Evolutionary conservation across 2,113 vertebrate species (phyloP).

Genomic region (Otus sunia): DNA sequence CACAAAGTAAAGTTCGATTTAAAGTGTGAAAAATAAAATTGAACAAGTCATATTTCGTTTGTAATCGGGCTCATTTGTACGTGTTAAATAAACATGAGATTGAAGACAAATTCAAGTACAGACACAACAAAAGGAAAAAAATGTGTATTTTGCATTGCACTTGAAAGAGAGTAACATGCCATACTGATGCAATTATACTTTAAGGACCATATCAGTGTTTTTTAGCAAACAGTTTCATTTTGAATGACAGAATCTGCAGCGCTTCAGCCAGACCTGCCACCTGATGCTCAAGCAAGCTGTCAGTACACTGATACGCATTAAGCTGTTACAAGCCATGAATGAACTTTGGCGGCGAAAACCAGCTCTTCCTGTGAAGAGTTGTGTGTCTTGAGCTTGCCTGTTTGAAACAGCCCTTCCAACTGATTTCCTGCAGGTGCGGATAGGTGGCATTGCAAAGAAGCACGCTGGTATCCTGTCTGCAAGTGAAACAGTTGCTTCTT

Average conservation of each 20-base stretch:
- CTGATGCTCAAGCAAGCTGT: not conserved
- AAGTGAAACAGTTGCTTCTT: not conserved
- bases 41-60: not conserved
- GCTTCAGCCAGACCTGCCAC: not conserved
- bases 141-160: not conserved
- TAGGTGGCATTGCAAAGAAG: not conserved
- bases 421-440: not conserved
- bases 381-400: not conserved
- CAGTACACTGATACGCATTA: rapidly evolving
- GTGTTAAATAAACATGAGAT: not conserved
- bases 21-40: not conserved
- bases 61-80: not conserved
- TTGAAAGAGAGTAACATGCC: not conserved
- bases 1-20: not conserved
- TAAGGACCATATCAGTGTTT: not conserved
- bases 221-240: not conserved
- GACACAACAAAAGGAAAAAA: not conserved
- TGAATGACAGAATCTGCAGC: not conserved
- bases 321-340: not conserved
- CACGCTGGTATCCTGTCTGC: not conserved
- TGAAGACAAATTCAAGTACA: not conserved
- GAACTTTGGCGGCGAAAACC: not conserved
- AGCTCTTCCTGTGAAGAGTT: not conserved
- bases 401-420: not conserved
- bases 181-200: not conserved